phyloP scores from a whole-genome alignment of 2,113 vertebrate species.

The Cercocebus atys region DNA sequence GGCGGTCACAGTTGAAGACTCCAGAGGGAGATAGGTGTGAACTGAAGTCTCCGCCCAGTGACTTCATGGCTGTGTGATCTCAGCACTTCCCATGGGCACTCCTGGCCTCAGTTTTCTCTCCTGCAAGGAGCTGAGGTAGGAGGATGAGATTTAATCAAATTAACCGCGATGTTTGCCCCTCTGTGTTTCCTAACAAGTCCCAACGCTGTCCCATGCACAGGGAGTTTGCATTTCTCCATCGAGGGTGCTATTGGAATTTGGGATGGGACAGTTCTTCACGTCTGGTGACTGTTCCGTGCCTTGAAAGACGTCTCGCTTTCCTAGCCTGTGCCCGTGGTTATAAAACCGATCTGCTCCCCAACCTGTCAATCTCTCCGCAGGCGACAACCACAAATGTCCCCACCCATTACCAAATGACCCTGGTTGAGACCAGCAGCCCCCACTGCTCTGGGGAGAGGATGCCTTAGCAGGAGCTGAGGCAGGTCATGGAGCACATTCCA shows the following conservation, averaged over 20 bases:
- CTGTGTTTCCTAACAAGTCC: no score
- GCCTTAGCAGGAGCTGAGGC: not conserved
- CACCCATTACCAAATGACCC: not conserved
- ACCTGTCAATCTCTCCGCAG: not conserved
- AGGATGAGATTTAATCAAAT: no score
- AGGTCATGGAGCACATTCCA: not conserved
- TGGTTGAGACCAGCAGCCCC: not conserved
- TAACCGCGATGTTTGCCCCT: not conserved
- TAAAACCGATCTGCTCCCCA: not conserved
- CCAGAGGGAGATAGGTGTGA: not conserved
- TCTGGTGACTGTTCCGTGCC: not conserved
- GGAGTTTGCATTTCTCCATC: not conserved
- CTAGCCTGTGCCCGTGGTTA: not conserved
- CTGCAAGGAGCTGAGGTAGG: no score
- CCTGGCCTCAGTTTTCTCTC: not conserved
- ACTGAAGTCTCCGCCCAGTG: not conserved
- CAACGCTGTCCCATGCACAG: rapidly evolving
- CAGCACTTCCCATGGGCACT: no score
- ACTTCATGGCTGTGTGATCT: not conserved
- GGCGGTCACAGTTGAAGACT: not conserved
- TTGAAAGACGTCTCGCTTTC: not conserved
- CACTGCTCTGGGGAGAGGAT: not conserved
- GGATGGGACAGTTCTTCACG: not conserved
- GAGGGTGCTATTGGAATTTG: not conserved
- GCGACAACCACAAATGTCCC: not conserved